These are phyloP conservation scores for Elephas maximus DNA, from an alignment of 2,113 vertebrate genomes.

Conservation along the genomic window DNA sequence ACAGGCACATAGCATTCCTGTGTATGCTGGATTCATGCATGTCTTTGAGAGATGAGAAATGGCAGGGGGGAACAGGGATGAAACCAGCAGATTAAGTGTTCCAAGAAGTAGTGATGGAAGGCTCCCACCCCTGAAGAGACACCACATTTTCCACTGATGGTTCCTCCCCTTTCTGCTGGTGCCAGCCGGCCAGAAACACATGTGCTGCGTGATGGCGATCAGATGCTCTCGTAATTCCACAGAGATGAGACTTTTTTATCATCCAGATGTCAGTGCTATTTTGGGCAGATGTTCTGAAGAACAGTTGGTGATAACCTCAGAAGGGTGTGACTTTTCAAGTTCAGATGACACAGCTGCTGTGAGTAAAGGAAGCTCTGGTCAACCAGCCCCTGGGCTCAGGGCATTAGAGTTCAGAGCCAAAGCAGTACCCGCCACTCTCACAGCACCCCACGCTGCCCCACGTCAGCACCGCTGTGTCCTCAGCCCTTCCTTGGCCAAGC, in stretches of 20 bases:
- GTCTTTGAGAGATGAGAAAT: not conserved
- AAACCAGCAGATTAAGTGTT: not conserved
- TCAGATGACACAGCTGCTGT: conserved; percentile 50
- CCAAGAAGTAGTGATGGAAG: not conserved
- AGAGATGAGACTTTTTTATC: conserved; percentile 69
- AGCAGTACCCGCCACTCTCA: fast-evolving
- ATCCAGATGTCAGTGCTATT: conserved; percentile 85
- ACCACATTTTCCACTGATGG: not conserved
- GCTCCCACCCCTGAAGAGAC: too few relatives aligned
- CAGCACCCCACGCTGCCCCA: fast-evolving
- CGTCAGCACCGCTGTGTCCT: fast-evolving
- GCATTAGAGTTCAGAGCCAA: not conserved
- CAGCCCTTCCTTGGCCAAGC: fast-evolving
- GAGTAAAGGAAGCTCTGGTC: not conserved
- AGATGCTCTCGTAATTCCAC: conserved; percentile 76
- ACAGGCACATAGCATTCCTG: fast-evolving
- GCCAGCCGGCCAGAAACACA: conserved; percentile 56
- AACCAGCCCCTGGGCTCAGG: not conserved
- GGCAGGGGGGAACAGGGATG: fast-evolving
- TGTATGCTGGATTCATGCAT: not conserved
- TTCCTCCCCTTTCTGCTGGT: not conserved
- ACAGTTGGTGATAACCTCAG: conserved; percentile 80
- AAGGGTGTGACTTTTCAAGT: conserved; percentile 65
- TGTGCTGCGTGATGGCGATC: conserved; percentile 77
- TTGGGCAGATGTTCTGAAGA: conserved; percentile 72